Conservation (phyloP, 2,797 vertebrate genomes). For the Rhynchonycteris naso region DNA sequence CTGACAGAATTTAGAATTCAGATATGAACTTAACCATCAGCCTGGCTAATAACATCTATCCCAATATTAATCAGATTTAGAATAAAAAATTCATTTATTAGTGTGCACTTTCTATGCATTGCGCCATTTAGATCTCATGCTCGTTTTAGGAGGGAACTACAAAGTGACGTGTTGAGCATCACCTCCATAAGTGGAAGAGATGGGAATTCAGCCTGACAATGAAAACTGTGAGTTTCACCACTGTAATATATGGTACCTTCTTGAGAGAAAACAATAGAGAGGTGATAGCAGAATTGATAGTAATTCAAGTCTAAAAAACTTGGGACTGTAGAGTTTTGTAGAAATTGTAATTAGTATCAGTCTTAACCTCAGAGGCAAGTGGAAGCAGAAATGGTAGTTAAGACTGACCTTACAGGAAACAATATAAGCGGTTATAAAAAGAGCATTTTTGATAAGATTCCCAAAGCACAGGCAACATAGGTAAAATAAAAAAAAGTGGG, state of each 20-base stretch:
- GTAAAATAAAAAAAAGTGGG: not conserved
- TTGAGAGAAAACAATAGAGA: not conserved
- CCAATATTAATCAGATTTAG: not conserved
- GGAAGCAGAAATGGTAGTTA: not conserved
- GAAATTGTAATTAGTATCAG: not conserved
- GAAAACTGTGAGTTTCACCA: not conserved
- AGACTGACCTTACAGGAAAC: not conserved
- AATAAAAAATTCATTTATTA: not conserved
- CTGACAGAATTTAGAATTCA: not conserved
- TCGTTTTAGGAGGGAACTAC: not conserved
- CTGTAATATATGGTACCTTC: not conserved
- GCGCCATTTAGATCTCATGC: not conserved
- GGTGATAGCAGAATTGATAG: not conserved
- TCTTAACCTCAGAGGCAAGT: not conserved
- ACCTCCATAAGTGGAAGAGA: not conserved
- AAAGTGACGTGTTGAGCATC: not conserved
- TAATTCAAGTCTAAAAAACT: not conserved
- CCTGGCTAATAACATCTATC: not conserved
- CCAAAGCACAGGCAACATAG: not conserved
- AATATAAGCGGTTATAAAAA: not conserved
- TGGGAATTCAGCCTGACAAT: not conserved
- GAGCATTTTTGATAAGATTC: not conserved
- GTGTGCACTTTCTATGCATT: not conserved
- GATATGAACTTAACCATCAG: not conserved
- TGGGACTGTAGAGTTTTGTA: not conserved